phyloP scores from a whole-genome alignment of 2,888 invertebrate genomes.

The Chorisops tibialis region DNA sequence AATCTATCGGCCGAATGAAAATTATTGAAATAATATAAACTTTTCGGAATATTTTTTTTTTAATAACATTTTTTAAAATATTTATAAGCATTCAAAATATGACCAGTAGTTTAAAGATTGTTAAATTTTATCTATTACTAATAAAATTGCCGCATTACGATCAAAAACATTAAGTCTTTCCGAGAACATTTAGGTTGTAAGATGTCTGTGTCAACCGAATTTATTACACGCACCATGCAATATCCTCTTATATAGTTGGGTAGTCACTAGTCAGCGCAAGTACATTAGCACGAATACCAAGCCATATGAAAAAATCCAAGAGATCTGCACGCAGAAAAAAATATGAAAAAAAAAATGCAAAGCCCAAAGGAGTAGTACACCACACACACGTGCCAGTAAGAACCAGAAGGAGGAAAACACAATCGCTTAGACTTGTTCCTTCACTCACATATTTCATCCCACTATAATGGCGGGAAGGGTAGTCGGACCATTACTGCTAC shows the following conservation, averaged over 20 bases:
- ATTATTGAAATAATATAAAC: too few relatives aligned
- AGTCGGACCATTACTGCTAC: background rate
- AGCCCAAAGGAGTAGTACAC: constrained; percentile 14
- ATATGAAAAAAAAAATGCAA: background rate
- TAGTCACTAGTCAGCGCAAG: background rate
- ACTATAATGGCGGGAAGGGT: background rate
- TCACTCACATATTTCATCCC: constrained; percentile 25
- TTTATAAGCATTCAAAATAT: too few relatives aligned
- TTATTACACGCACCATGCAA: too few relatives aligned
- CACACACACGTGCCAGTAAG: constrained; percentile 12
- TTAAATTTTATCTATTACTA: too few relatives aligned
- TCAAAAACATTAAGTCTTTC: too few relatives aligned
- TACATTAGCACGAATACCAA: background rate
- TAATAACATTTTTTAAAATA: too few relatives aligned
- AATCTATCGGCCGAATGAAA: too few relatives aligned
- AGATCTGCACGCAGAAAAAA: constrained; percentile 3
- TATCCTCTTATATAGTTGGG: background rate
- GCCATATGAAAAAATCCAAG: background rate
- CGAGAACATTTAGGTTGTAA: background rate
- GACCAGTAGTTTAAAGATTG: too few relatives aligned
- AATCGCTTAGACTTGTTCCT: constrained; percentile 27
- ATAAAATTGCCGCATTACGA: too few relatives aligned
- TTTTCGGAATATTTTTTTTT: too few relatives aligned
- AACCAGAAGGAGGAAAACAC: constrained; percentile 24
- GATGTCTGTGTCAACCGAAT: too few relatives aligned